A percentile compares a stretch with the other conserved stretches of the same genome.
phyloP scores from a whole-genome alignment of 2,888 invertebrate genomes.

The Lycaena phlaeas region DNA sequence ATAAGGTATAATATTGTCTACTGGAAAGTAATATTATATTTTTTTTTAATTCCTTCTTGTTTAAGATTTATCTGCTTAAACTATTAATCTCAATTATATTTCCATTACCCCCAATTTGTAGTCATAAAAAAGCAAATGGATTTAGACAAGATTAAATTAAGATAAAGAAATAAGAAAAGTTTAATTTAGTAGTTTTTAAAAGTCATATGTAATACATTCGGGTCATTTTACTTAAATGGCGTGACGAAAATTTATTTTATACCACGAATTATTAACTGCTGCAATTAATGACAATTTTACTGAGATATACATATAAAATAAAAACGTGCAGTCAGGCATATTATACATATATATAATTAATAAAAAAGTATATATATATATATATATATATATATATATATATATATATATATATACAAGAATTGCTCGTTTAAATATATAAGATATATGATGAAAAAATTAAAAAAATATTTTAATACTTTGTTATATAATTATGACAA shows the following conservation, averaged over 20 bases:
- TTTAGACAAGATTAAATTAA: neutral
- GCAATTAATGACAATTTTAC: conserved; percentile 53
- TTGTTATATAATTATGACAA: neutral
- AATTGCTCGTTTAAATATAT: no score
- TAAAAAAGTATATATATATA: no score
- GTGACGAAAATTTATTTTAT: conserved; percentile 60
- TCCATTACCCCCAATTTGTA: conserved; percentile 1
- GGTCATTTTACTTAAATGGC: conserved; percentile 32
- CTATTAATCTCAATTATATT: conserved; percentile 1
- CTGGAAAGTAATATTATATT: no score
- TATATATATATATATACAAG: no score
- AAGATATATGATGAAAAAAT: conserved; percentile 9
- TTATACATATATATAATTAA: no score
- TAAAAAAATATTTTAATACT: neutral
- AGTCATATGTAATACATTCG: conserved; percentile 7
- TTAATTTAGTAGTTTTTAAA: no score
- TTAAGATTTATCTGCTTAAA: neutral
- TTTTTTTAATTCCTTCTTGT: no score
- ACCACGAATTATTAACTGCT: conserved; percentile 54
- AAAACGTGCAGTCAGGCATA: conserved; percentile 13
- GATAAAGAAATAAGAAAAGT: neutral
- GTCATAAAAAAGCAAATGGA: neutral
- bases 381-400: no score
- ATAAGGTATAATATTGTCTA: no score
- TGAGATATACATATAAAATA: conserved; percentile 35